Evolutionary conservation across 1,140 invertebrate genomes (phyloP), one percentile per base, ranked within the genome.

Genomic region (Cryptotermes secundus): DNA sequence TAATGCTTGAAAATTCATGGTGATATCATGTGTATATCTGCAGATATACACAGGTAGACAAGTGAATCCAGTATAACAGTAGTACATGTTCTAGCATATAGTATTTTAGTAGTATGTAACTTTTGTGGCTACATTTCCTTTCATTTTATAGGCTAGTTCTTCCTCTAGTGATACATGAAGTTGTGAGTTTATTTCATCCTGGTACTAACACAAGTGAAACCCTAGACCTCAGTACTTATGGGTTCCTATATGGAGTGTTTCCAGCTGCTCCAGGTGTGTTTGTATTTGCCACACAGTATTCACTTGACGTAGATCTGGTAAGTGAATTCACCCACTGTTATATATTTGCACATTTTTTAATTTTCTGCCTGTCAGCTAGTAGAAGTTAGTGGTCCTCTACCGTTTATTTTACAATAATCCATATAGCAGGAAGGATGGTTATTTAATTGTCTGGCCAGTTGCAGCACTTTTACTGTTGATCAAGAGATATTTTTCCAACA

Each of bases 221-320:
- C 1, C 90, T 92, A 34, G 95, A 96, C 86, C 91, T 97, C 38
- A 96, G 96, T 86, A 98, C 96, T 82, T 99, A 97, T 90, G 97
- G 96, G 0, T 99, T 99, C 91, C 91, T 99, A 0, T 99, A 99
- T 90, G 98, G 98, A 83, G 99, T 97, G 1, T 96, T 99, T 89
- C 98, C 98, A 2, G 95, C 97, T 53, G 97, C 98, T 38, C 98
- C 98, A 0, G 96, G 96, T 72, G 95, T 98, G 10, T 99, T 98
- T 90, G 96, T 99, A 14, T 98, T 98, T 90, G 97, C 97, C 4
- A 94, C 95, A 59, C 93, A 97, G 84, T 99, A 98, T 89, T 93
- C 95, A 86, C 87, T 97, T 22, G 96, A 96, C 88, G 92, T 96
- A 86, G 96, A 98, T 90, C 90, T 98, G 90, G 95, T 97, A 91